Base-by-base conservation (phyloP, 2,888 invertebrate species). In the Leucophora obtusa region DNA sequence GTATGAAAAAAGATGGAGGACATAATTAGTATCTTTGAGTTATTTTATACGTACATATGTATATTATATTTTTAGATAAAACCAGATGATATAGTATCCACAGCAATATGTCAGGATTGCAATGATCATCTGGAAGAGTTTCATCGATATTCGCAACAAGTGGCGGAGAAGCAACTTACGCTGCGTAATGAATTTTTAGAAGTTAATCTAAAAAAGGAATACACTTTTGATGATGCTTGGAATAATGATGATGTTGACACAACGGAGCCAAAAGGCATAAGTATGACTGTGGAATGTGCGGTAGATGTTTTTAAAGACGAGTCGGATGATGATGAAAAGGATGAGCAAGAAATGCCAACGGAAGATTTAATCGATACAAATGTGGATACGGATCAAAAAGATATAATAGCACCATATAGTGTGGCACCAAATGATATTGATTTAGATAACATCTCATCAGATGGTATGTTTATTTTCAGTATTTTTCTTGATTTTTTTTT, bases 81-180 rank as follows among this genome's bases (percentile, higher is more conserved):
- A 15, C 70, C 79, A 38, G 76, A 83, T 53, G 84, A 84, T 60
- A 60, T 77, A 28, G 78, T 84, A 10, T 84, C 84, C 3, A 83
- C 83, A 17, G 71, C 68, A 21, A 77, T 84, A 28, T 84, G 84
- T 50, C 82, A 82, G 62, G 82, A 83, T 71, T 84, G 84, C 47
- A 71, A 73, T 66, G 82, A 83, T 33, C 83, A 84, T 21, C 71
- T 84, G 51, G 82, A 84, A 21, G 83, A 83, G 17, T 84, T 83
- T 43, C 75, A 84, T 71, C 72, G 68, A 59, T 84, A 83, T 69
- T 83, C 82, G 24, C 11, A 74, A 24, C 80, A 75, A 74, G 83
- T 84, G 8, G 84, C 82, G 1, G 62, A 76, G 11, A 82, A 84
- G 9, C 84, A 84, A 43, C 74, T 70, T 24, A 82, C 82, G 10